Base-by-base conservation (phyloP, 1,140 invertebrate species). In the Drosophila sulfurigaster region DNA sequence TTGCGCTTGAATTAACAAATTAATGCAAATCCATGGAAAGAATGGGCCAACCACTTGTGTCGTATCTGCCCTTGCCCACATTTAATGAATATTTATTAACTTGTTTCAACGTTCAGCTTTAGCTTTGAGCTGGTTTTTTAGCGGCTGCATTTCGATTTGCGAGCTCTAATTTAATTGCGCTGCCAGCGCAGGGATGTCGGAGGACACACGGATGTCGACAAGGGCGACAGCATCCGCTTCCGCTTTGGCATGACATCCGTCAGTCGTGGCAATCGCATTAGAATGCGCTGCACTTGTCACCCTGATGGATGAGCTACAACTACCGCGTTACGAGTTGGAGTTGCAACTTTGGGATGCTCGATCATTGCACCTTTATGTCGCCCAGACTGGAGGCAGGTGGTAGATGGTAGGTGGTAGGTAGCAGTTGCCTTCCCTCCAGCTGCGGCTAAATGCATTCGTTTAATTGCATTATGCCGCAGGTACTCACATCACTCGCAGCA, bases 381-480 rank as follows among this genome's bases (percentile, higher is more conserved):
- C 35, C 35, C 35, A 25, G 35, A 10, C 56, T 59, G 20, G 20
- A 25, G 3, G 20, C 20, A 3, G 20, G 20, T 20, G 20, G 20
- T 3, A 20, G 62, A 63, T 67, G 49, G 54, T 3, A 20, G 62
- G 65, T 67, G 49, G 54, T 58, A 67, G 51, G 62, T 71, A 49
- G 59, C 65, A 49, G 46, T 45, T 25, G 20, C 3, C 3, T 7
- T 15, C 10, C 25, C 66, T 30, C n/a, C 10, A 43, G 38, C 71
- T 72, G 35, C 65, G 54, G 35, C 77, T 76, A 68, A 72, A 76
- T 89, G 81, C 81, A 85, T 69, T 89, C 86, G 81, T 89, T 90
- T 90, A 89, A 89, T 89, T 89, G 85, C 85, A 89, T 89, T 89
- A 90, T 89, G 85, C 85, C 85, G 81, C 85, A 90, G 86, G 85